Conservation (phyloP, 2,113 vertebrate species). For the Monarcha castaneiventris region DNA sequence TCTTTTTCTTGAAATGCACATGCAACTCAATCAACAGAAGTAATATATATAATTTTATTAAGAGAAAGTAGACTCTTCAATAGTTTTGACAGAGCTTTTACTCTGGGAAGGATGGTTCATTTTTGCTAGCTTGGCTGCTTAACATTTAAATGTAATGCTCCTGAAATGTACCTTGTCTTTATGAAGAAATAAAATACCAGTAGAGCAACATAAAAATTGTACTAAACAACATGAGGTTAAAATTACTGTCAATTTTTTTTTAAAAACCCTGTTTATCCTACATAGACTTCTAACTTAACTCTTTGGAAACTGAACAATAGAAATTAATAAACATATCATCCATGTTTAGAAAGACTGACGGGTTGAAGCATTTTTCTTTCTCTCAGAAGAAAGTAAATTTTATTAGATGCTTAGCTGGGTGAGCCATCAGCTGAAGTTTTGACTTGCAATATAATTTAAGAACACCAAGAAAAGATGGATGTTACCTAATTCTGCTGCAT, state of each 20-base stretch:
- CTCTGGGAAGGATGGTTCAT: not conserved
- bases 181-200: conserved; percentile 6
- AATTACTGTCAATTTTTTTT: not conserved
- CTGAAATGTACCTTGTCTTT: conserved; percentile 11
- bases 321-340: not conserved
- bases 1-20: not conserved
- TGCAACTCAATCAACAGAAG: conserved; percentile 2
- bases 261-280: not conserved
- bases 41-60: conserved; percentile 18
- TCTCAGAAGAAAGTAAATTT: not conserved
- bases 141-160: conserved; percentile 12
- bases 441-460: not conserved
- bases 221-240: not conserved
- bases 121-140: conserved; percentile 11
- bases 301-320: not conserved
- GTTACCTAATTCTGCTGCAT: not conserved
- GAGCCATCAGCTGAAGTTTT: not conserved
- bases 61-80: not conserved
- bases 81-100: conserved; percentile 15
- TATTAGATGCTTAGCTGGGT: not conserved
- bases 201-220: not conserved
- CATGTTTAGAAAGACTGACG: not conserved
- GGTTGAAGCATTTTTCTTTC: not conserved
- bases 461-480: not conserved
- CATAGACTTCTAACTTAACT: not conserved